Conservation (phyloP, 2,888 invertebrate genomes). For the Spilosoma lubricipeda region DNA sequence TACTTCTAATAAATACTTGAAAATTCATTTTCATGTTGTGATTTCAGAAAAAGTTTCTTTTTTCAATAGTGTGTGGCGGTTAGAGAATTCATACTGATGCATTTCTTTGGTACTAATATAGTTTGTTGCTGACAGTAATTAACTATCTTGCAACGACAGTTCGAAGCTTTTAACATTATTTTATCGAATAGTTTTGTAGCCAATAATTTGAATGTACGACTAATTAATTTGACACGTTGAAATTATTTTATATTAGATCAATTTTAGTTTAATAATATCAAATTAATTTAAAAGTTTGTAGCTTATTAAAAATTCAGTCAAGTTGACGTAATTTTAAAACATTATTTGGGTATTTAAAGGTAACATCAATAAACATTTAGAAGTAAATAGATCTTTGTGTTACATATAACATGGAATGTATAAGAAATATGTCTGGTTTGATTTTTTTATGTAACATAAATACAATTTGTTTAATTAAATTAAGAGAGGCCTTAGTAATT, state of each 20-base stretch:
- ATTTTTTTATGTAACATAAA: conserved; percentile 37
- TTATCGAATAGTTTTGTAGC: conserved; percentile 26
- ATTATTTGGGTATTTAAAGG: conserved; percentile 30
- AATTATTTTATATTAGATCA: conserved; percentile 36
- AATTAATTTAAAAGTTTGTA: conserved; percentile 23
- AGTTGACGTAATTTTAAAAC: conserved; percentile 31
- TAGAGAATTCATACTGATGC: conserved; percentile 27
- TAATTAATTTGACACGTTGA: conserved; percentile 48
- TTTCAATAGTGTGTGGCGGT: conserved; percentile 22
- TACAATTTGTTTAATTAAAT: conserved; percentile 43
- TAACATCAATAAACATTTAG: conserved; percentile 51
- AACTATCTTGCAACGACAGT: conserved; percentile 11
- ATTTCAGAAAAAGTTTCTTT: conserved; percentile 25
- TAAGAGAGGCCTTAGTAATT: conserved; percentile 46
- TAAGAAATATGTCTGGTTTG: conserved; percentile 33
- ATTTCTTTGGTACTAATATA: conserved; percentile 18
- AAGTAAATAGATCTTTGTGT: conserved; percentile 46
- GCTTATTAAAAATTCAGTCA: conserved; percentile 36
- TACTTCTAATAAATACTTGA: conserved; percentile 47
- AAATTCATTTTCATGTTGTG: conserved; percentile 21
- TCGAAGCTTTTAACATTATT: conserved; percentile 33
- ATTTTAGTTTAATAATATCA: conserved; percentile 24
- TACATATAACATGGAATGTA: conserved; percentile 60
- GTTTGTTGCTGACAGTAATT: conserved; percentile 24
- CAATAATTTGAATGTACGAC: conserved; percentile 39